Evolutionary conservation across 2,113 vertebrate species (phyloP), one percentile per base, ranked within the genome.

Genomic region (Rhinolophus sinicus): DNA sequence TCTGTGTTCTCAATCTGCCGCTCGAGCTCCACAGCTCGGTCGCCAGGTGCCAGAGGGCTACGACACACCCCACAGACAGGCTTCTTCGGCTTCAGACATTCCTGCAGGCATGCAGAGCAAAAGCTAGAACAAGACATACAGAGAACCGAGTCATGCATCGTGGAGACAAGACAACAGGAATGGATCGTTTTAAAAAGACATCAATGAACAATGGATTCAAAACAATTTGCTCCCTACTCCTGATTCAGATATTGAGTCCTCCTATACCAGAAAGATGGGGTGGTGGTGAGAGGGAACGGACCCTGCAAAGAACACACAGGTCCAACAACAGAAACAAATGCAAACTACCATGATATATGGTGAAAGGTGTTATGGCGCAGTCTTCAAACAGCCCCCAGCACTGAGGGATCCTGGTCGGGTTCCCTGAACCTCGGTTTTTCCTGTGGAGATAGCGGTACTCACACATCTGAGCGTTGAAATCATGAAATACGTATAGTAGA

Each of bases 61-160:
- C 99, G 99, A 97, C 99, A 99, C 93, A 99, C 99, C 0, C 99
- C 99, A 96, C 99, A 99, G 18, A 99, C 99, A 0, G 99, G 99
- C 93, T 99, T 99, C 94, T 99, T 99, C 82, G 99, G 99, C 96
- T 99, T 99, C 95, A 99, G 98, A 94, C 99, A 99, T 88, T 99
- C 99, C 98, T 99, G 99, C 98, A 99, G 99, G 98, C 99, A 99
- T 5, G 98, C 98, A 8, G 98, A 98, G 97, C 99, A 99, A 98
- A 99, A 99, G 94, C 99, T 99, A 97, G 33, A 26, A 95, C 8
- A 75, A 98, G 56, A 62, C 83, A 95, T 0, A 96, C 84, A 76
- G 89, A 95, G 83, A 92, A 84, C 40, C 24, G 84, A 14, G 15
- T 2, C 97, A 98, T 97, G 97, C 97, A 94, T 91, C 5, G 40